Conservation (phyloP, 2,888 invertebrate species). For the Parascotia fuliginaria region DNA sequence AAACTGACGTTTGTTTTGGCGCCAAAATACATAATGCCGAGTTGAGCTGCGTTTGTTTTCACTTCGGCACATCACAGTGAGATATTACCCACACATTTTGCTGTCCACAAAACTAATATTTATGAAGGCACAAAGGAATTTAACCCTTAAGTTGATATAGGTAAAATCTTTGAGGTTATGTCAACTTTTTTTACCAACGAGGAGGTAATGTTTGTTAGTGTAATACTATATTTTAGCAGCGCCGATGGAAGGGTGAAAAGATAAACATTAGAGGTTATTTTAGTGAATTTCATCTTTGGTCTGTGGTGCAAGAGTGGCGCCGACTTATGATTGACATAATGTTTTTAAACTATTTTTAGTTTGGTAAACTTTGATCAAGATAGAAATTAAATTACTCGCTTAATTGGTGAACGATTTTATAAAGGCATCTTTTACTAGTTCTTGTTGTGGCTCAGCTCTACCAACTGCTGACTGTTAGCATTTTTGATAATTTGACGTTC, state of each 20-base stretch:
- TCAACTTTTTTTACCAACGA: slow-evolving; percentile 23
- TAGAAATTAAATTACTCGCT: neutral
- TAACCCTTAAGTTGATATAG: slow-evolving; percentile 47
- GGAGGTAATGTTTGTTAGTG: slow-evolving; percentile 62
- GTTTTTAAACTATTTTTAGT: slow-evolving; percentile 51
- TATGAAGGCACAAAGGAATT: slow-evolving; percentile 46
- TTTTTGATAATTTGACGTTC: too few species aligned
- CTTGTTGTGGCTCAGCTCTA: too few species aligned
- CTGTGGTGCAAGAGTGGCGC: slow-evolving; percentile 80
- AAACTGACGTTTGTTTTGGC: slow-evolving; percentile 85
- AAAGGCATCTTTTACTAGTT: too few species aligned
- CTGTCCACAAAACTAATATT: slow-evolving; percentile 59
- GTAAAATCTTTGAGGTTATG: slow-evolving; percentile 24
- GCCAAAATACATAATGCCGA: slow-evolving; percentile 85
- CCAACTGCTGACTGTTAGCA: too few species aligned
- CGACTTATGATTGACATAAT: slow-evolving; percentile 71
- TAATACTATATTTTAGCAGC: slow-evolving; percentile 84
- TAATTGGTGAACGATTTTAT: neutral
- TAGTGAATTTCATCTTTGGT: slow-evolving; percentile 80
- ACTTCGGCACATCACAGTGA: slow-evolving; percentile 78
- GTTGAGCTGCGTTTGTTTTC: slow-evolving; percentile 82
- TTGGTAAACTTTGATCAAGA: slow-evolving; percentile 29
- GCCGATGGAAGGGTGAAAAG: slow-evolving; percentile 83
- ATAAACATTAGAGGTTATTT: slow-evolving; percentile 82
- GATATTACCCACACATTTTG: slow-evolving; percentile 45